Evolutionary conservation across 1,140 invertebrate genomes (phyloP).

Genomic region (Cotesia chilonis): DNA sequence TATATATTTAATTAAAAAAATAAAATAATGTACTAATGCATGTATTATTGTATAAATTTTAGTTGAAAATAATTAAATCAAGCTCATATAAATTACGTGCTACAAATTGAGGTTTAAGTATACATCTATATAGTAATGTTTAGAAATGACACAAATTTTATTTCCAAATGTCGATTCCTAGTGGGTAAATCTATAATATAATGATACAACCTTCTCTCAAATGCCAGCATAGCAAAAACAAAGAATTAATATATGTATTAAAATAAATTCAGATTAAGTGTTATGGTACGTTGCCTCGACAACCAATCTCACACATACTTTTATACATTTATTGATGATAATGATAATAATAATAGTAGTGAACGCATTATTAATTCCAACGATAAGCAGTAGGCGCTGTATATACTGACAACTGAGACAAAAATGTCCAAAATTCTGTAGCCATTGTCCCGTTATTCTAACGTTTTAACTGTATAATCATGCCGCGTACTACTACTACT

Average conservation of each 20-base stretch:
- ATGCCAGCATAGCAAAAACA: too few relatives aligned
- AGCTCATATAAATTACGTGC: slow-evolving; percentile 24
- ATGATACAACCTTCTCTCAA: too few relatives aligned
- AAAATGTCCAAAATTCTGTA: slow-evolving; percentile 47
- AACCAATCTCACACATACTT: too few relatives aligned
- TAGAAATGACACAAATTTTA: slow-evolving; percentile 22
- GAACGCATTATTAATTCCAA: slow-evolving; percentile 36
- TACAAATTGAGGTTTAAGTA: slow-evolving; percentile 26
- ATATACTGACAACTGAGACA: slow-evolving; percentile 13
- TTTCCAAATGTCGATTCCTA: background rate
- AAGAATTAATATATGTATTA: background rate
- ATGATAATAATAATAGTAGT: background rate
- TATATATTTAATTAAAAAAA: background rate
- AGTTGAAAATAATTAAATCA: slow-evolving; percentile 18
- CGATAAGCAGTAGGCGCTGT: slow-evolving; percentile 22
- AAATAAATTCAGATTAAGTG: background rate
- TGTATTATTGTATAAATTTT: too few relatives aligned
- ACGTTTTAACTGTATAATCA: slow-evolving; percentile 49
- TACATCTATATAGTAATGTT: background rate
- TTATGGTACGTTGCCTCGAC: background rate
- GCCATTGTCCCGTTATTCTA: slow-evolving; percentile 48
- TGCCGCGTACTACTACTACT: slow-evolving; percentile 38
- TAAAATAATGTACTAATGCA: background rate
- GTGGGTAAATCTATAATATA: too few relatives aligned
- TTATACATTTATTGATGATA: too few relatives aligned